These are phyloP conservation scores for Latheticus oryzae DNA, from an alignment of 2,888 invertebrate species.

Conservation along the genomic window DNA sequence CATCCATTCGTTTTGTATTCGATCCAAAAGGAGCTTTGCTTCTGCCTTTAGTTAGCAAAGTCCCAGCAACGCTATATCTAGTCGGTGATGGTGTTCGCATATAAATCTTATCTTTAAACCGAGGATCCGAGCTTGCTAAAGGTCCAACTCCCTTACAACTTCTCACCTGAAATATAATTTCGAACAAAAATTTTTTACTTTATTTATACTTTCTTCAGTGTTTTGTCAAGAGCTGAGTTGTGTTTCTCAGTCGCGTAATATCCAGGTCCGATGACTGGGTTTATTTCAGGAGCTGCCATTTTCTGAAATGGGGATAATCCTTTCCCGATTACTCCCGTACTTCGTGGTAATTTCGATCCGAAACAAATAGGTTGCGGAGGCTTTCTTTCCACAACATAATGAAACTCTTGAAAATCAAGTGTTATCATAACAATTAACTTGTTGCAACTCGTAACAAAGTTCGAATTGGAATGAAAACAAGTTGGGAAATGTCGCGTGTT, in stretches of 20 bases:
- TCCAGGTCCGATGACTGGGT: constrained; percentile 51
- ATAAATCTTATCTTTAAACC: constrained; percentile 53
- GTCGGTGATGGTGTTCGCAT: constrained; percentile 59
- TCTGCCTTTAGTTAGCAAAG: constrained; percentile 23
- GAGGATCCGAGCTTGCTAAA: constrained; percentile 53
- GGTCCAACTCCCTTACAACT: constrained; percentile 58
- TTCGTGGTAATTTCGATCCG: constrained; percentile 54
- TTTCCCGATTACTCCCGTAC: constrained; percentile 56
- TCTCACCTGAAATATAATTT: constrained; percentile 47
- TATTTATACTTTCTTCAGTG: constrained; percentile 53
- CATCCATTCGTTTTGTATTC: constrained; percentile 18
- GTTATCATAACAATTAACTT: constrained; percentile 16
- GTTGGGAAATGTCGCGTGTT: constrained; percentile 45
- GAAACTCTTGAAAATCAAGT: constrained; percentile 54
- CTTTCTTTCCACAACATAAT: constrained; percentile 60
- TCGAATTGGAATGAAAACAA: constrained; percentile 21
- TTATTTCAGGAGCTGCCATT: constrained; percentile 47
- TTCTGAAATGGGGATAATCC: constrained; percentile 55
- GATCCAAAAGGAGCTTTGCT: constrained; percentile 53
- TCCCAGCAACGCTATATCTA: constrained; percentile 49
- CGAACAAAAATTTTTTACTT: background rate
- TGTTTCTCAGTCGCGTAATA: constrained; percentile 51
- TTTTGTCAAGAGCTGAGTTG: constrained; percentile 51
- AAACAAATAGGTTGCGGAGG: constrained; percentile 58
- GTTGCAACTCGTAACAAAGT: constrained; percentile 22